Percentiles rank a stretch among this genome's conserved stretches.
Evolutionary conservation across 2,888 invertebrate genomes (phyloP).

Genomic region (Antheraea yamamai): DNA sequence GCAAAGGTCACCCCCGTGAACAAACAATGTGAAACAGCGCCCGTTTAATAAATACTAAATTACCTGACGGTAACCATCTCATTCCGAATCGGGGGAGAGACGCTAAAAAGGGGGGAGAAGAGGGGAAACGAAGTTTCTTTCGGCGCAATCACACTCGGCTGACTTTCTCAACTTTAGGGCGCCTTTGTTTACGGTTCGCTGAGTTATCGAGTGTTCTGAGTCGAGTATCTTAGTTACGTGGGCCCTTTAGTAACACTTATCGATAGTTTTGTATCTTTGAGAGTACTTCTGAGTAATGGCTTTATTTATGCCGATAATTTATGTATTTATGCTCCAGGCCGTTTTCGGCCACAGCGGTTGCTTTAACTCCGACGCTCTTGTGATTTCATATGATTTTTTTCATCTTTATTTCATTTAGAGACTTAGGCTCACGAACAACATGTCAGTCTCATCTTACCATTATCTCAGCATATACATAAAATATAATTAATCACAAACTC

Average conservation of each 20-base stretch:
- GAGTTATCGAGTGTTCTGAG: conserved; percentile 12
- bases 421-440: too few species aligned
- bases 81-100: background rate
- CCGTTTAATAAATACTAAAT: conserved; percentile 7
- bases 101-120: background rate
- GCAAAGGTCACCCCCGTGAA: background rate
- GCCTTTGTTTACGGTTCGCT: conserved; percentile 21
- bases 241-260: conserved; percentile 8
- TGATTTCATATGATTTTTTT: too few species aligned
- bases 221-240: conserved; percentile 2
- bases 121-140: conserved; percentile 7
- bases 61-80: conserved; percentile 4
- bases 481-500: too few species aligned
- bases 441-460: too few species aligned
- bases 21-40: background rate
- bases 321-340: too few species aligned
- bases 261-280: background rate
- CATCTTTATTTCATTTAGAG: too few species aligned
- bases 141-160: conserved; percentile 11
- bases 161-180: conserved; percentile 24
- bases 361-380: too few species aligned
- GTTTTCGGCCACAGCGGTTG: too few species aligned
- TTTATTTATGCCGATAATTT: background rate
- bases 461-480: too few species aligned
- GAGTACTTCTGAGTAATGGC: background rate